Percentiles rank a stretch among this genome's conserved stretches.
These are phyloP conservation scores for Lagria hirta DNA, from an alignment of 2,888 invertebrate species.

Conservation along the genomic window DNA sequence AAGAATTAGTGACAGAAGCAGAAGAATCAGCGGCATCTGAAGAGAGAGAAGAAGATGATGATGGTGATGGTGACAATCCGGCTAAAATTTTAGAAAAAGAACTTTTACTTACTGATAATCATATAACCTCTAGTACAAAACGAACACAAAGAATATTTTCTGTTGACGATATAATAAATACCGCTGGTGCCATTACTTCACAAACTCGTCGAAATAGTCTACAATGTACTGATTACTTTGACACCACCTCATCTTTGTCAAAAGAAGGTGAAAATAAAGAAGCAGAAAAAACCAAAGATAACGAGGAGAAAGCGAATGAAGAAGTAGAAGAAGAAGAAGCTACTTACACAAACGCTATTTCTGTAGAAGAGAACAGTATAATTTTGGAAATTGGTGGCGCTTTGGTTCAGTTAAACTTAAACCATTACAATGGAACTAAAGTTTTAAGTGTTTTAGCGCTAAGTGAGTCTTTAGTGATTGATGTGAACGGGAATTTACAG, in stretches of 20 bases:
- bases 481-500: slow-evolving; percentile 42
- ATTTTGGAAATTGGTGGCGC: slow-evolving; percentile 42
- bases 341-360: slow-evolving; percentile 30
- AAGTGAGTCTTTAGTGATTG: slow-evolving; percentile 37
- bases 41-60: slow-evolving; percentile 7
- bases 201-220: slow-evolving; percentile 24
- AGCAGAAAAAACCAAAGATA: slow-evolving; percentile 8
- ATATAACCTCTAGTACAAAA: slow-evolving; percentile 11
- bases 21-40: slow-evolving; percentile 4
- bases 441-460: slow-evolving; percentile 42
- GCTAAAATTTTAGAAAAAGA: slow-evolving; percentile 12
- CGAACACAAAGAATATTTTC: slow-evolving; percentile 41
- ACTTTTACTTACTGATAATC: slow-evolving; percentile 14
- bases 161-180: slow-evolving; percentile 46
- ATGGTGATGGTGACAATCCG: slow-evolving; percentile 10
- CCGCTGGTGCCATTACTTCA: slow-evolving; percentile 30
- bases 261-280: slow-evolving; percentile 7
- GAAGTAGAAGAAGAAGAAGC: slow-evolving; percentile 8
- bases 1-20: slow-evolving; percentile 1
- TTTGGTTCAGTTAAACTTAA: slow-evolving; percentile 42
- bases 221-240: slow-evolving; percentile 27
- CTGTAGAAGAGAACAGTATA: slow-evolving; percentile 37
- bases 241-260: too few relatives aligned
- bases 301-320: slow-evolving; percentile 3
- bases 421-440: slow-evolving; percentile 40